A percentile compares a stretch with the other conserved stretches of the same genome.
Conservation (phyloP, 1,140 invertebrate genomes). For the Choristoneura fumiferana region DNA sequence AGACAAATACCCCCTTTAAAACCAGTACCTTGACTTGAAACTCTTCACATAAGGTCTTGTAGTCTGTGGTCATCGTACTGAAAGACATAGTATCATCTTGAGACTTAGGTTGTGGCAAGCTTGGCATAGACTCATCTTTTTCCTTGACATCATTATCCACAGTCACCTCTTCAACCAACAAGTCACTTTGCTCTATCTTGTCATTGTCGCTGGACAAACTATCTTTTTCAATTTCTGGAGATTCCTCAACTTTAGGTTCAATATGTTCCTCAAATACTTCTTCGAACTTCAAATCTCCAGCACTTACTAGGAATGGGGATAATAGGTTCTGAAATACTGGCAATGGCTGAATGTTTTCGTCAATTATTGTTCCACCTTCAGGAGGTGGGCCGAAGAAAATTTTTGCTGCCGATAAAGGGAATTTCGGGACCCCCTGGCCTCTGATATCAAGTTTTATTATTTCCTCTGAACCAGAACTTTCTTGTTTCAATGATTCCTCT, state of each 20-base stretch:
- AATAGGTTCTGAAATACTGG: conserved; percentile 57
- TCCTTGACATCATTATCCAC: conserved; percentile 60
- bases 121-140: conserved; percentile 39
- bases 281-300: conserved; percentile 52
- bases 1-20: conserved; percentile 38
- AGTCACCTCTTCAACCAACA: conserved; percentile 68
- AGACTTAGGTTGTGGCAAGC: conserved; percentile 46
- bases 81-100: conserved; percentile 64
- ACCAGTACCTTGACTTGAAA: conserved; percentile 67
- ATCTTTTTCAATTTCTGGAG: conserved; percentile 27
- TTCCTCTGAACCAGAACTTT: conserved; percentile 66
- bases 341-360: conserved; percentile 42
- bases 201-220: conserved; percentile 42
- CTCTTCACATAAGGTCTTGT: conserved; percentile 75
- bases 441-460: conserved; percentile 75
- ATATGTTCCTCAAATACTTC: conserved; percentile 47
- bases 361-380: conserved; percentile 47
- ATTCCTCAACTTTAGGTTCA: conserved; percentile 25
- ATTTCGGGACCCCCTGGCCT: conserved; percentile 61
- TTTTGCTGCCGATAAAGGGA: conserved; percentile 54
- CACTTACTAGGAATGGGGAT: conserved; percentile 58
- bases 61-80: conserved; percentile 72
- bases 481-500: conserved; percentile 33
- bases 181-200: conserved; percentile 59
- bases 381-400: conserved; percentile 70